phyloP scores from a whole-genome alignment of 2,888 invertebrate genomes.

The Terebella lapidaria region DNA sequence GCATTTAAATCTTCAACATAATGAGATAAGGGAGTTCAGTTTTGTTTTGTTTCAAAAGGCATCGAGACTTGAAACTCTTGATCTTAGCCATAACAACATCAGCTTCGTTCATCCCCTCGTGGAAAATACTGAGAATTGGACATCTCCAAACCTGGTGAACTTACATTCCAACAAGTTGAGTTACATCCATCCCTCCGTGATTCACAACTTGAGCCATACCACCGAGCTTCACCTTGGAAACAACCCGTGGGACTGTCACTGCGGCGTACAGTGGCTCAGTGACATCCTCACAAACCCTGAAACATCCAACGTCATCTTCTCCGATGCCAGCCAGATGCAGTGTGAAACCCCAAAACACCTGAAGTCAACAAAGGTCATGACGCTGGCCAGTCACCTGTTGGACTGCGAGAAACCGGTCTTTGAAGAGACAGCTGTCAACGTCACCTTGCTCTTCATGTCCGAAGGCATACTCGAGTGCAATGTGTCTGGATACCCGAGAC shows the following conservation, averaged over 20 bases:
- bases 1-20: not conserved
- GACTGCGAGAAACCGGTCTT: slow-evolving; percentile 1
- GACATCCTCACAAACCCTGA: not conserved
- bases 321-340: not conserved
- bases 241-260: slow-evolving; percentile 12
- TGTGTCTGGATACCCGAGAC: slow-evolving; percentile 10
- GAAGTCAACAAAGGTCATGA: not conserved
- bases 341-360: slow-evolving; percentile 5
- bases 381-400: not conserved
- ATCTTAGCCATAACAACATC: not conserved
- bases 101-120: not conserved
- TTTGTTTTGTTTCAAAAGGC: not conserved
- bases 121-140: not conserved
- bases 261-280: slow-evolving; percentile 8
- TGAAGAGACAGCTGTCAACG: not conserved
- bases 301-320: not conserved
- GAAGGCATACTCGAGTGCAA: slow-evolving; percentile 10
- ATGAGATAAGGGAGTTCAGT: not conserved
- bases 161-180: not conserved
- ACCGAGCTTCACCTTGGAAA: not conserved
- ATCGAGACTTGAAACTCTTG: not conserved
- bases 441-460: not conserved
- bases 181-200: not conserved
- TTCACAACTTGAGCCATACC: not conserved
- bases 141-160: not conserved